Conservation (phyloP, 2,797 vertebrate species). For the Myotis pilosus region DNA sequence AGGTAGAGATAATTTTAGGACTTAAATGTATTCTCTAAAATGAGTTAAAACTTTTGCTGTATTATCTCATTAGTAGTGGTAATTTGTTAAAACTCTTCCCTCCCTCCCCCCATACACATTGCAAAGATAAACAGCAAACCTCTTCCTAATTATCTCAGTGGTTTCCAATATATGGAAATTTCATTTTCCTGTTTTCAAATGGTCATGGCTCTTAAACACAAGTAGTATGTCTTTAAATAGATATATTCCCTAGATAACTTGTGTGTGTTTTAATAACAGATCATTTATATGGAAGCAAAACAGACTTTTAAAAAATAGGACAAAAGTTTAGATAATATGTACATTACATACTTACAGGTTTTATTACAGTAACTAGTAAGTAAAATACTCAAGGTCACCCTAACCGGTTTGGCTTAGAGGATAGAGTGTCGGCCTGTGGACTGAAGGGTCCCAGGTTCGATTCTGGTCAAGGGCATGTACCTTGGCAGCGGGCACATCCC, state of each 20-base stretch:
- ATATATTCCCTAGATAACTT: neutral
- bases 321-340: neutral
- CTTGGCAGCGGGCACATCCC: too few relatives aligned
- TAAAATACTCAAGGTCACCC: neutral
- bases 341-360: neutral
- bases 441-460: too few relatives aligned
- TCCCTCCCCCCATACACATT: neutral
- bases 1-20: neutral
- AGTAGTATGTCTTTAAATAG: constrained; percentile 56
- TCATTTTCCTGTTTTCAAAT: constrained; percentile 53
- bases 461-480: too few relatives aligned
- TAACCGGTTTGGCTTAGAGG: too few relatives aligned
- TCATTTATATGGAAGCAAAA: constrained; percentile 1
- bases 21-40: constrained; percentile 21
- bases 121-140: neutral
- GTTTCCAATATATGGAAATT: neutral
- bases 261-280: constrained; percentile 30
- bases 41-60: neutral
- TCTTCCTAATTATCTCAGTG: neutral
- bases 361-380: neutral
- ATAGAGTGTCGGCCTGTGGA: too few relatives aligned
- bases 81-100: neutral
- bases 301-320: neutral
- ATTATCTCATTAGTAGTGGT: neutral
- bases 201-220: constrained; percentile 55